Conservation (phyloP, 2,797 vertebrate species). For the Urocyon cinereoargenteus region DNA sequence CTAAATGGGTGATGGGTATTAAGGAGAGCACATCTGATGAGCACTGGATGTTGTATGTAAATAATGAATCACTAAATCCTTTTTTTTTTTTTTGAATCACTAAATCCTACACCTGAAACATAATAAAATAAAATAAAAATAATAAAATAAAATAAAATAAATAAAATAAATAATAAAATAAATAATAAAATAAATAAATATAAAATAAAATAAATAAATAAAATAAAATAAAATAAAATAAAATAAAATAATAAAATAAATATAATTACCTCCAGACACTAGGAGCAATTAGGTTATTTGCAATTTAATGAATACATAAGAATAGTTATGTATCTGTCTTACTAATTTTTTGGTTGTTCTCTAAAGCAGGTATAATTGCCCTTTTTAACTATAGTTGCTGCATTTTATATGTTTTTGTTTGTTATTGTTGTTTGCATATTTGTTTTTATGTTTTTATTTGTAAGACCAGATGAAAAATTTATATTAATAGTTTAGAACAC, state of each 20-base stretch:
- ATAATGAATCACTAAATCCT: too few species aligned
- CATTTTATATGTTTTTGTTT: not conserved
- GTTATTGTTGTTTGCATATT: not conserved
- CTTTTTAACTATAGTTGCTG: not conserved
- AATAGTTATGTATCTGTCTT: not conserved
- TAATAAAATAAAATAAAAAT: too few species aligned
- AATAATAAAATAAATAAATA: too few species aligned
- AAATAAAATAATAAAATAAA: too few species aligned
- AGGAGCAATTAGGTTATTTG: not conserved
- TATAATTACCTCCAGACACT: not conserved
- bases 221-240: too few species aligned
- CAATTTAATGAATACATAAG: not conserved
- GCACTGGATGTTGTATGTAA: too few species aligned
- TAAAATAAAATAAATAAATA: too few species aligned
- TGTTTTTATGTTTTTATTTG: not conserved
- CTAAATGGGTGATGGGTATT: too few species aligned
- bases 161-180: rapidly evolving
- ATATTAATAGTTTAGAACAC: not conserved
- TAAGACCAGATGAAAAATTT: not conserved
- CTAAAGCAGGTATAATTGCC: not conserved
- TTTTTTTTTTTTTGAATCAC: too few species aligned
- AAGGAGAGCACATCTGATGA: too few species aligned
- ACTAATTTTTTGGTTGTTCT: not conserved
- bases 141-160: too few species aligned
- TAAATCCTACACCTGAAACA: too few species aligned